Evolutionary conservation across 2,888 invertebrate species (phyloP), one percentile per base, ranked within the genome.

Genomic region (Micoletzkya japonica): DNA sequence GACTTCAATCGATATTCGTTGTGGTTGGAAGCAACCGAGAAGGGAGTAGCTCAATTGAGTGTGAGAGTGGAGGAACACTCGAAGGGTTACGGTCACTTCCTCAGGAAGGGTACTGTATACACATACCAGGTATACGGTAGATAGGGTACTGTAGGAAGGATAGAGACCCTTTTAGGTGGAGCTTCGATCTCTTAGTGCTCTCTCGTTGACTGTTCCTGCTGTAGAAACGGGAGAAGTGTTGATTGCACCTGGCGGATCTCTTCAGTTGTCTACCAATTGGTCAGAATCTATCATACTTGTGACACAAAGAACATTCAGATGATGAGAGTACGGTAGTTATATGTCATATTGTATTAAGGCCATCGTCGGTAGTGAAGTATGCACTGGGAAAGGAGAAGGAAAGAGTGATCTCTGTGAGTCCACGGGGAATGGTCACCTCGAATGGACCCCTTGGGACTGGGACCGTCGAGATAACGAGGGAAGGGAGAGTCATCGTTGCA

Each of bases 11-110:
- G 32, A 34, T 63, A 50, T 32, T 49, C 63, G 10, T 4, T 63
- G 20, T 63, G 63, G 63, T 24, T 63, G 34, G 50, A 63, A 32
- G 49, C 63, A 4, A 50, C 50, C 37, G n/a, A 63, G 26, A 63
- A 30, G 6, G 63, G 63, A 50, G 50, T 63, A 4, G 49, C 63
- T n/a, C 34, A 49, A n/a, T 34, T 60, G 26, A 39, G 39, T 39
- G 60, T 60, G 7, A 30, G 39, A 17, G 60, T 60, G 20, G 14
- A 39, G 28, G n/a, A 39, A 1, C 37, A 60, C 28, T 24, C 39
- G 28, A 37, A 39, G 26, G 37, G 39, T 7, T 32, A 37, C 14
- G 30, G 30, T 10, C 60, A 60, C 39, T 60, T 60, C 44, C 6
- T 20, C 44, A 60, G 44, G 20, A 26, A 24, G 3, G 60, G n/a